Percentiles rank a stretch among this genome's conserved stretches.
These are phyloP conservation scores for Palythoa heliodiscus DNA, from an alignment of 92 coral and sea anemone species.

Conservation along the genomic window DNA sequence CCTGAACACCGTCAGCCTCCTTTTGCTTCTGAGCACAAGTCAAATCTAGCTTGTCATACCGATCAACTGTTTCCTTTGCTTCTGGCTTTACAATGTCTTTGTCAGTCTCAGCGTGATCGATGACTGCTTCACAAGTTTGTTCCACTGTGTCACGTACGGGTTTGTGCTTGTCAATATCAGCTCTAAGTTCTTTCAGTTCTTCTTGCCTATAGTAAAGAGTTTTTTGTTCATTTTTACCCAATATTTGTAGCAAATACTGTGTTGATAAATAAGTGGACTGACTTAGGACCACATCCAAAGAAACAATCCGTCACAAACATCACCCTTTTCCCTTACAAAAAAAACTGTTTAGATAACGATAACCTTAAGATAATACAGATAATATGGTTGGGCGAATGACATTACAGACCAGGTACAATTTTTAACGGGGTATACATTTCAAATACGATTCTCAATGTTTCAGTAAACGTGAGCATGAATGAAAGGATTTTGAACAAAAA, in stretches of 20 bases:
- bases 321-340: no score
- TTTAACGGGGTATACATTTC: no score
- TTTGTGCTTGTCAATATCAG: constrained; percentile 74
- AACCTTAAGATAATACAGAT: no score
- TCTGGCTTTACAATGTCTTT: constrained; percentile 66
- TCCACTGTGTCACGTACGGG: constrained; percentile 83
- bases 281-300: no score
- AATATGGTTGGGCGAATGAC: no score
- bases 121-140: constrained; percentile 67
- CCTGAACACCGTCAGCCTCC: constrained; percentile 62
- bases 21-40: constrained; percentile 66
- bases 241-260: not conserved
- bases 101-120: constrained; percentile 77
- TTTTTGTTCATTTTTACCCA: not conserved
- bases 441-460: no score
- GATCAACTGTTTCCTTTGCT: constrained; percentile 76
- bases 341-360: no score
- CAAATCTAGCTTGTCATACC: constrained; percentile 79
- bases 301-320: no score
- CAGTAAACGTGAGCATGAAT: no score
- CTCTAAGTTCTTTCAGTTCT: constrained; percentile 50
- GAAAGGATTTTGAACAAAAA: no score
- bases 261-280: no score
- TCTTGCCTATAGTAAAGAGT: constrained; percentile 33
- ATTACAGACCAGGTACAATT: no score